phyloP scores from a whole-genome alignment of 2,797 vertebrate species.

The Cetoscarus ocellatus region DNA sequence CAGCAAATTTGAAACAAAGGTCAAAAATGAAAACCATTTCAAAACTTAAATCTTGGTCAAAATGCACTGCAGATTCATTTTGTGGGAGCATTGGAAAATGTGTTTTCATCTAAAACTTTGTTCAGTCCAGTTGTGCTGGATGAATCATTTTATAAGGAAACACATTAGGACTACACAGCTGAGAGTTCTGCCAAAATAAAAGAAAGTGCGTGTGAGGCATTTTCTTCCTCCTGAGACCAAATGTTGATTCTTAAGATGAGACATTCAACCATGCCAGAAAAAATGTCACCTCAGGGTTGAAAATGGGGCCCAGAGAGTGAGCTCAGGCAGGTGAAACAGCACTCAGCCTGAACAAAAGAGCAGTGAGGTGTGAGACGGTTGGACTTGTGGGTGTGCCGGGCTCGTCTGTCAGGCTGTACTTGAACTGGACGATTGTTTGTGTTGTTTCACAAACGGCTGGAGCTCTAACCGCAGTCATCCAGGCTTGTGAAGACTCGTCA shows the following conservation, averaged over 20 bases:
- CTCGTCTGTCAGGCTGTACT: constrained; percentile 65
- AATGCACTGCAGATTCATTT: constrained; percentile 9
- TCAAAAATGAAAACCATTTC: too few relatives aligned
- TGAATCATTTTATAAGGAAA: neutral
- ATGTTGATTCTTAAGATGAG: constrained; percentile 21
- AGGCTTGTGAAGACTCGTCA: constrained; percentile 53
- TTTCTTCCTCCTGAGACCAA: constrained; percentile 22
- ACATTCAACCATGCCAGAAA: constrained; percentile 38
- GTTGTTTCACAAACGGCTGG: constrained; percentile 47
- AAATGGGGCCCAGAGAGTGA: constrained; percentile 37
- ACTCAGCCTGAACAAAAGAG: constrained; percentile 56
- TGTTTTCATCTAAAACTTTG: too few relatives aligned
- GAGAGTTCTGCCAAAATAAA: neutral
- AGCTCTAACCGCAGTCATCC: constrained; percentile 37
- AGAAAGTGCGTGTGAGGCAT: neutral
- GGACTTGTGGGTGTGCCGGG: constrained; percentile 72
- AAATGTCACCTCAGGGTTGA: constrained; percentile 23
- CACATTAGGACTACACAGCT: neutral
- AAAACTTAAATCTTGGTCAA: neutral
- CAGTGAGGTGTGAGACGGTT: constrained; percentile 63
- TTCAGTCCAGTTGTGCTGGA: neutral
- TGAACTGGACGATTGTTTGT: constrained; percentile 52
- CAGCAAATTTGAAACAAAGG: too few relatives aligned
- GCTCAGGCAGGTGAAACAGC: constrained; percentile 46
- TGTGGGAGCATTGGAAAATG: too few relatives aligned